Evolutionary conservation across 2,888 invertebrate species (phyloP).

Genomic region (Micoletzkya japonica): DNA sequence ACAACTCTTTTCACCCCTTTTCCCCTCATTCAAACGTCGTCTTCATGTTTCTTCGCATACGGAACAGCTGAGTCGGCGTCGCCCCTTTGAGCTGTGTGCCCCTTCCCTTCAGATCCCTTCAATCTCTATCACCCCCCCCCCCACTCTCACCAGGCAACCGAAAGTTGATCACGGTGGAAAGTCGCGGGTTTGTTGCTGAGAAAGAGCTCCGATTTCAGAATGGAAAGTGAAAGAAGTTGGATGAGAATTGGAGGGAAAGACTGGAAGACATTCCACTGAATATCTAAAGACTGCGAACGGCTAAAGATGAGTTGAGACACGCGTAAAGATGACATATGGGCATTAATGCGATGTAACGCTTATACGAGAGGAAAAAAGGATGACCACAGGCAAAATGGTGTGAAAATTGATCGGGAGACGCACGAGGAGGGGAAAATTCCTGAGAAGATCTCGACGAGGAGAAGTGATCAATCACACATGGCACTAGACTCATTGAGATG

Average conservation of each 20-base stretch:
- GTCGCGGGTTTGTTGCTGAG: no score
- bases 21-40: no score
- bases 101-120: no score
- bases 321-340: constrained; percentile 7
- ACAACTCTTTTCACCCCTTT: no score
- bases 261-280: not conserved
- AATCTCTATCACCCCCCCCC: no score
- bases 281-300: not conserved
- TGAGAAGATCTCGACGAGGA: not conserved
- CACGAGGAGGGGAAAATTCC: not conserved
- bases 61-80: no score
- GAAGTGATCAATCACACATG: not conserved
- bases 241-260: constrained; percentile 1
- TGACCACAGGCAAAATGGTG: not conserved
- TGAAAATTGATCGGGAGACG: not conserved
- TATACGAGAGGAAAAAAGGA: not conserved
- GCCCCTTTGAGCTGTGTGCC: no score
- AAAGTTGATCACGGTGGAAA: no score
- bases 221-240: not conserved
- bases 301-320: not conserved
- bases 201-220: no score
- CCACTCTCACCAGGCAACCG: no score
- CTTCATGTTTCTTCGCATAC: no score
- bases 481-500: no score
- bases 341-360: not conserved